phyloP scores from a whole-genome alignment of 2,797 vertebrate species.

The Dendrocincla tyrannina region DNA sequence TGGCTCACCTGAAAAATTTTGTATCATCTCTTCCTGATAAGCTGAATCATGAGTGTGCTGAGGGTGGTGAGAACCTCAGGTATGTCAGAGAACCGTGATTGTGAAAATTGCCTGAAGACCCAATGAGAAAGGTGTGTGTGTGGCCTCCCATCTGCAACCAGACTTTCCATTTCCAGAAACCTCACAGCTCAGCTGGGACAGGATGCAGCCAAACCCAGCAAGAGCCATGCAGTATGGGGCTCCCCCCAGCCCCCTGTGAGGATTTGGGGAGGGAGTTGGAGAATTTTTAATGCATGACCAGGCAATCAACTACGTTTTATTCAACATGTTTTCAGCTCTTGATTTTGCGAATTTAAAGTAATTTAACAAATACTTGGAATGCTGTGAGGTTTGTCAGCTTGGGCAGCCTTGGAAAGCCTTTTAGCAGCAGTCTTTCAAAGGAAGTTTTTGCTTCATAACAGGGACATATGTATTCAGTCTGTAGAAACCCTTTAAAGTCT shows the following conservation, averaged over 20 bases:
- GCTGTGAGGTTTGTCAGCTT: not conserved
- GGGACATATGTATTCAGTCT: not conserved
- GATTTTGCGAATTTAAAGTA: not conserved
- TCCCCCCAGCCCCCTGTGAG: rapidly evolving
- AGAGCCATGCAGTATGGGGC: not conserved
- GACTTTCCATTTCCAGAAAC: not conserved
- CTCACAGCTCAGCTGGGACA: not conserved
- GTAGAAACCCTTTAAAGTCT: not conserved
- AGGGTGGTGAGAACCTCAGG: conserved; percentile 97
- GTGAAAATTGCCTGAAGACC: not conserved
- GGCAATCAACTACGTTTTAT: not conserved
- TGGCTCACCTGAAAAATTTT: conserved; percentile 91
- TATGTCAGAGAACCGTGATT: not conserved
- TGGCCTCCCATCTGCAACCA: not conserved
- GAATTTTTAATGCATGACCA: not conserved
- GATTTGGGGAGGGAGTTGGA: not conserved
- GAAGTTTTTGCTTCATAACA: not conserved
- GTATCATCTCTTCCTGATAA: conserved; percentile 87
- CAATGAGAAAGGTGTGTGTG: not conserved
- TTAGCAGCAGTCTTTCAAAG: not conserved
- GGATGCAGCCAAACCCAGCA: not conserved
- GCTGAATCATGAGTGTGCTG: conserved; percentile 89
- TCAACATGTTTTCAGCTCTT: not conserved
- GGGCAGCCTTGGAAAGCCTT: not conserved
- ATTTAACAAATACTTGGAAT: not conserved